Conservation (phyloP, 2,888 invertebrate species). For the Tetramorium bicarinatum region DNA sequence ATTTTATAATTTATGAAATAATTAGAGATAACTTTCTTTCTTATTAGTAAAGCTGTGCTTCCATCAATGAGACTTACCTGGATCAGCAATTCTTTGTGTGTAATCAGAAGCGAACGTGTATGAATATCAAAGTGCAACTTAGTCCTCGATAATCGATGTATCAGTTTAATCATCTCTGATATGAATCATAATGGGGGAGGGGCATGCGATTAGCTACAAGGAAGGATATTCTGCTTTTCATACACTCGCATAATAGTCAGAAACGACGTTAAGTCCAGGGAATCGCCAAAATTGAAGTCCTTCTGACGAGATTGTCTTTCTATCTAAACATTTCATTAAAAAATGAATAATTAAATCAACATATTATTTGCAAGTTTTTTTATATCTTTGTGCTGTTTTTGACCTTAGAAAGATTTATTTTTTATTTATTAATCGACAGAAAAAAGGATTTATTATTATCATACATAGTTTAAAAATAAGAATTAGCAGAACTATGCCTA, state of each 20-base stretch:
- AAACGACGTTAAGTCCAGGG: conserved; percentile 38
- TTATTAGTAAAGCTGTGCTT: conserved; percentile 31
- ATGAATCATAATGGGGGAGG: conserved; percentile 38
- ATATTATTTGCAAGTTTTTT: not conserved
- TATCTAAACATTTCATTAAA: not conserved
- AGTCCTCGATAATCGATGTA: conserved; percentile 23
- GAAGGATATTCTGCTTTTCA: conserved; percentile 44
- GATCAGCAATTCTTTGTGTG: conserved; percentile 33
- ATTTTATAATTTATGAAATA: conserved; percentile 7
- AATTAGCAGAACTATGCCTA: not conserved
- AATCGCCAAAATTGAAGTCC: conserved; percentile 28
- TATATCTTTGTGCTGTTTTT: conserved; percentile 1
- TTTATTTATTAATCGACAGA: not conserved
- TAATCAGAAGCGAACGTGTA: conserved; percentile 24
- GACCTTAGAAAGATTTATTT: not conserved
- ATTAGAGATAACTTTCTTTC: not conserved
- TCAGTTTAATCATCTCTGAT: conserved; percentile 33
- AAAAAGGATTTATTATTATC: not conserved
- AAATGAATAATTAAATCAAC: not conserved
- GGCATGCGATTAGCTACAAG: conserved; percentile 38
- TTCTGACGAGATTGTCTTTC: conserved; percentile 10
- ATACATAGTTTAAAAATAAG: conserved; percentile 19
- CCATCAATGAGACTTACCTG: conserved; percentile 37
- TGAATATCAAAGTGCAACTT: conserved; percentile 29
- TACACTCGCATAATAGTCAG: conserved; percentile 45